Conservation (phyloP, 1,140 invertebrate genomes). For the Yoshiicerus persimilis region DNA sequence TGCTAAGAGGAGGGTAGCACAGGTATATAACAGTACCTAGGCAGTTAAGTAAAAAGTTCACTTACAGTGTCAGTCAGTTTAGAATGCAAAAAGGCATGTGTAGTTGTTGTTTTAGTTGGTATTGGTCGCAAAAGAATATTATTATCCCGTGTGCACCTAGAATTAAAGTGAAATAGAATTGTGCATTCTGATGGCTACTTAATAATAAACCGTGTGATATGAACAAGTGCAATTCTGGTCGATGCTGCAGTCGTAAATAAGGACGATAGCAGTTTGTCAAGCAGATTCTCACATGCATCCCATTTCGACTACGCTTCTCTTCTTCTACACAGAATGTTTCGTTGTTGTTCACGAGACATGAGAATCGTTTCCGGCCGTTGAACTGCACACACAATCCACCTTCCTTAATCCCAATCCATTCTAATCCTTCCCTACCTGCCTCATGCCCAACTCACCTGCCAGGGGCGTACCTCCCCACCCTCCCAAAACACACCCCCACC, state of each 20-base stretch:
- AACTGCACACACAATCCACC: not conserved
- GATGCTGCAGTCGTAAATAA: not conserved
- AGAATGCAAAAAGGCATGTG: too few relatives aligned
- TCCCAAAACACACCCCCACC: not conserved
- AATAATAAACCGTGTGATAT: not conserved
- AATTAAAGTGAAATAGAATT: too few relatives aligned
- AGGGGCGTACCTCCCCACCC: not conserved
- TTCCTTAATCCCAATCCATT: not conserved
- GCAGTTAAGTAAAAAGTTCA: not conserved
- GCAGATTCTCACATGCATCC: not conserved
- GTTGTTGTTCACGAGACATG: not conserved
- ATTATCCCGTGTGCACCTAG: too few relatives aligned
- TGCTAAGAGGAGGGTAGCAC: not conserved
- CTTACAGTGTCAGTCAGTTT: not conserved
- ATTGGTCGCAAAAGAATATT: too few relatives aligned
- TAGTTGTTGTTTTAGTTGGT: too few relatives aligned
- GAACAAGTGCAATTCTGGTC: not conserved
- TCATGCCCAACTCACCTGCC: not conserved
- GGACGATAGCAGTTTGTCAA: not conserved
- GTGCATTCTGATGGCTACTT: not conserved
- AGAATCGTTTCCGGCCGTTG: conserved; percentile 13
- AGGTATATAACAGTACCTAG: not conserved
- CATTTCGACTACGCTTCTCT: not conserved
- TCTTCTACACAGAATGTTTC: not conserved
- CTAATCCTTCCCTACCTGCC: not conserved